These are phyloP conservation scores for Heliconius hermathena DNA, from an alignment of 1,140 invertebrate genomes.

Conservation along the genomic window DNA sequence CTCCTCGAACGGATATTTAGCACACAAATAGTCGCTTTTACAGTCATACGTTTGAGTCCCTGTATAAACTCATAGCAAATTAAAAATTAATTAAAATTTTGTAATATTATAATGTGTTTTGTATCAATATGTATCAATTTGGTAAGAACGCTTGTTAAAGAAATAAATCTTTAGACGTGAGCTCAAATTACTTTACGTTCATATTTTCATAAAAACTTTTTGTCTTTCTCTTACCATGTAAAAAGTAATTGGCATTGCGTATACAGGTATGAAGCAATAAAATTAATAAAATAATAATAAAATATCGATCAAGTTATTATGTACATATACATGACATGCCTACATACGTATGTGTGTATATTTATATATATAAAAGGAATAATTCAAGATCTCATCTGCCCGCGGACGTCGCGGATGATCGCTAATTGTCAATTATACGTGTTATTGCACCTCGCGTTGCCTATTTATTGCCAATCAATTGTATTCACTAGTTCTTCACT, in stretches of 20 bases:
- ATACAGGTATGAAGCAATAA: background rate
- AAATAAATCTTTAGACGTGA: background rate
- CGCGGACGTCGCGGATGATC: conserved; percentile 20
- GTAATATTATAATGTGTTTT: no score
- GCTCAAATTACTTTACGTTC: background rate
- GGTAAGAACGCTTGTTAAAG: no score
- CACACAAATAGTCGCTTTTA: no score
- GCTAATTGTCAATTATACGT: conserved; percentile 35
- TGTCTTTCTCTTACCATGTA: background rate
- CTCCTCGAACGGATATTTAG: no score
- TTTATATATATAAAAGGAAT: background rate
- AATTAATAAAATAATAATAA: conserved; percentile 6
- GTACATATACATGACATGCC: no score
- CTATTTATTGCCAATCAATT: conserved; percentile 32
- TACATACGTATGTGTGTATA: background rate
- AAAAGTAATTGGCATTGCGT: background rate
- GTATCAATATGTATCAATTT: no score
- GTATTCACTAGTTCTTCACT: background rate
- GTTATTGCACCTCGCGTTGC: conserved; percentile 28
- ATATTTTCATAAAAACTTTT: background rate
- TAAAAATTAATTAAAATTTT: no score
- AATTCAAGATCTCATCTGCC: background rate
- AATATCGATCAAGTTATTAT: background rate
- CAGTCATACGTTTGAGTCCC: no score
- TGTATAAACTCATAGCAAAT: no score